Evolutionary conservation across 2,797 vertebrate species (phyloP).

Genomic region (Periparus ater): DNA sequence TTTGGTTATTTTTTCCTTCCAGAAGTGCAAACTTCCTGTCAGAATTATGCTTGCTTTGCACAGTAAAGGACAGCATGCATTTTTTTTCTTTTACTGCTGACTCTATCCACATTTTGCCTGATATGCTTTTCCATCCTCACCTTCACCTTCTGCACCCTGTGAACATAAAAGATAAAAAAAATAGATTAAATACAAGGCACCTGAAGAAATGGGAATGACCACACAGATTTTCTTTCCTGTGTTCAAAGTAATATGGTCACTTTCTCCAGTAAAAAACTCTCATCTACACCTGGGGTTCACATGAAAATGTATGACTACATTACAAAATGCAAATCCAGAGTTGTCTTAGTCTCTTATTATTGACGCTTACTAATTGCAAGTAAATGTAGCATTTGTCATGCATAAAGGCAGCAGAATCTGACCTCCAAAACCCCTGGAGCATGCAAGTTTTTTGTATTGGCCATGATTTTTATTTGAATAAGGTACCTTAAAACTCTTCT

Average conservation of each 20-base stretch:
- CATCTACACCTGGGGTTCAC: neutral
- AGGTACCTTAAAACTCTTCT: neutral
- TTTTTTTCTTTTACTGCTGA: slow-evolving; percentile 56
- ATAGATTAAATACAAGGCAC: slow-evolving; percentile 27
- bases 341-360: neutral
- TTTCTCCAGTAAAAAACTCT: neutral
- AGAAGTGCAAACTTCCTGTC: neutral
- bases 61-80: slow-evolving; percentile 23
- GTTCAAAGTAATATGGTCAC: neutral
- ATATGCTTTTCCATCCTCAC: slow-evolving; percentile 32
- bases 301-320: neutral
- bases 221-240: neutral
- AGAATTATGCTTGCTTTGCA: slow-evolving; percentile 34
- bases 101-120: slow-evolving; percentile 42
- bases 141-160: slow-evolving; percentile 27
- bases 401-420: neutral
- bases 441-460: neutral
- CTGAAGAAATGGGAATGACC: neutral
- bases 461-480: neutral
- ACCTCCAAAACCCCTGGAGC: neutral
- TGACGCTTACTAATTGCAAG: neutral
- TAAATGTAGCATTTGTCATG: neutral
- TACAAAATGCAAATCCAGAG: neutral
- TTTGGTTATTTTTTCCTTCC: neutral
- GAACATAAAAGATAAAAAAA: slow-evolving; percentile 45